These are phyloP conservation scores for Oxycera nigricornis DNA, from an alignment of 2,888 invertebrate species.

Conservation along the genomic window DNA sequence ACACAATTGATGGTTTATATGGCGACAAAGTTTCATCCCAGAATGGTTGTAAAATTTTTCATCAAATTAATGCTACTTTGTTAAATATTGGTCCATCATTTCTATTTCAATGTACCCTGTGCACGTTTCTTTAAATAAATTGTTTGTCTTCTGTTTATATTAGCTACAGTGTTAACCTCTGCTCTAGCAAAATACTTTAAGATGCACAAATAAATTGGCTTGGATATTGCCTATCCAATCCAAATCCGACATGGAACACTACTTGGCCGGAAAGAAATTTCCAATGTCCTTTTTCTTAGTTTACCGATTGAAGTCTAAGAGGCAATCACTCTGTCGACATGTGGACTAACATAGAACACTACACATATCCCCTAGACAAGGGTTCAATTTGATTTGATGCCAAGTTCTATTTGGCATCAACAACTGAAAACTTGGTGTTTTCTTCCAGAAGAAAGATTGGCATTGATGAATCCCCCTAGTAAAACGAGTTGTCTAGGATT, in stretches of 20 bases:
- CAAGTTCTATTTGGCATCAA: conserved; percentile 30
- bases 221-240: too few relatives aligned
- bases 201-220: too few relatives aligned
- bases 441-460: conserved; percentile 12
- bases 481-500: background rate
- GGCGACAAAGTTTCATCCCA: too few relatives aligned
- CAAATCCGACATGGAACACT: background rate
- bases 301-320: background rate
- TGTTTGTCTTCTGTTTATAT: too few relatives aligned
- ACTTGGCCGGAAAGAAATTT: background rate
- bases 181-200: too few relatives aligned
- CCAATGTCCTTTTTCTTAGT: background rate
- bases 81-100: too few relatives aligned
- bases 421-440: conserved; percentile 11
- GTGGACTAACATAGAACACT: background rate
- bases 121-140: too few relatives aligned
- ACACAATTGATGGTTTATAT: too few relatives aligned
- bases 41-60: too few relatives aligned
- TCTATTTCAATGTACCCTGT: too few relatives aligned
- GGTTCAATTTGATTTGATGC: conserved; percentile 32
- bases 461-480: conserved; percentile 28
- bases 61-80: too few relatives aligned
- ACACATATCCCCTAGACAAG: background rate
- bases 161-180: too few relatives aligned
- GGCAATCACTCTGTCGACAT: background rate